A percentile compares a stretch with the other conserved stretches of the same genome.
phyloP scores from a whole-genome alignment of 2,888 invertebrate species.

The Netelia fuscicornis region DNA sequence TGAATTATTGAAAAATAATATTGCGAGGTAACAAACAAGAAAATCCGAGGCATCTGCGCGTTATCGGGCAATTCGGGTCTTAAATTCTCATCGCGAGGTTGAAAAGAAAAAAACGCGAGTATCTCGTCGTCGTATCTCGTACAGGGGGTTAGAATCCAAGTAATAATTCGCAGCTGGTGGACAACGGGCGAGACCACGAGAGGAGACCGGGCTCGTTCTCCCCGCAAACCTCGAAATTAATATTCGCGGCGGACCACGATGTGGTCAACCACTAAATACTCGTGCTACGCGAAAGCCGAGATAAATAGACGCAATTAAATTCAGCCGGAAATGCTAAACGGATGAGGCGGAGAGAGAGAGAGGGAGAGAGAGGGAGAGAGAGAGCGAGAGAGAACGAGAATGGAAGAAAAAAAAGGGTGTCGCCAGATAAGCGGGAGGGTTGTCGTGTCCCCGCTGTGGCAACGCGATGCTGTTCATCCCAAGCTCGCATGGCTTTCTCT shows the following conservation, averaged over 20 bases:
- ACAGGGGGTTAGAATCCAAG: constrained; percentile 39
- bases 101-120: neutral
- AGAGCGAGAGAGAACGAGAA: constrained; percentile 6
- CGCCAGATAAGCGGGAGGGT: constrained; percentile 73
- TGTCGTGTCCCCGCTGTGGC: constrained; percentile 36
- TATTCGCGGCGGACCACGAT: constrained; percentile 70
- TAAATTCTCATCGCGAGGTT: constrained; percentile 7
- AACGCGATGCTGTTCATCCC: constrained; percentile 52
- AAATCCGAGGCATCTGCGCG: neutral
- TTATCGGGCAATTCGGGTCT: neutral
- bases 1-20: neutral
- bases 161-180: constrained; percentile 66
- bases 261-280: constrained; percentile 71
- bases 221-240: constrained; percentile 72
- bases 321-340: constrained; percentile 72
- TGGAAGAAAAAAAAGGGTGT: constrained; percentile 69
- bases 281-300: constrained; percentile 72
- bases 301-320: constrained; percentile 78
- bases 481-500: constrained; percentile 32
- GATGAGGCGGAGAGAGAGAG: constrained; percentile 40
- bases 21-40: neutral
- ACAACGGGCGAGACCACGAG: constrained; percentile 41
- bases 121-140: constrained; percentile 52
- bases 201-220: constrained; percentile 51
- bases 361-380: constrained; percentile 14